A percentile compares a stretch with the other conserved stretches of the same genome.
phyloP scores from a whole-genome alignment of 1,140 invertebrate genomes.

The Epicauta chinensis region DNA sequence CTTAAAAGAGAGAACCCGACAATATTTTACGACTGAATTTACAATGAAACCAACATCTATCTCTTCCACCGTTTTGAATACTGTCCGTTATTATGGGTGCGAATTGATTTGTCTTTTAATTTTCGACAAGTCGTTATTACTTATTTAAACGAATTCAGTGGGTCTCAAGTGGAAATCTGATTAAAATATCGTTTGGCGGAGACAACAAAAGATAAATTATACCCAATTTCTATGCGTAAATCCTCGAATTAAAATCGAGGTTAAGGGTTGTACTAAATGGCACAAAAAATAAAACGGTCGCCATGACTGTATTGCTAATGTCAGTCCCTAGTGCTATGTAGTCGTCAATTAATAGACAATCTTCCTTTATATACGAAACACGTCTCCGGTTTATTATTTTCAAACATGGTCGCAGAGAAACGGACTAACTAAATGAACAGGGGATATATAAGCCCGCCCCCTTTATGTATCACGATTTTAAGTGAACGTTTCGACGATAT shows the following conservation, averaged over 20 bases:
- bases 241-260: constrained; percentile 14
- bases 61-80: too few relatives aligned
- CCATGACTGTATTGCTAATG: constrained; percentile 10
- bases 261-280: constrained; percentile 11
- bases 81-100: too few relatives aligned
- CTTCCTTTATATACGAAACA: constrained; percentile 12
- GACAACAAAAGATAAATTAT: constrained; percentile 16
- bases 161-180: neutral
- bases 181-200: constrained; percentile 7
- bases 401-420: constrained; percentile 6
- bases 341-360: constrained; percentile 12
- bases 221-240: constrained; percentile 17
- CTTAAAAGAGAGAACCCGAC: too few relatives aligned
- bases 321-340: constrained; percentile 1
- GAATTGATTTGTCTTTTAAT: too few relatives aligned
- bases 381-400: constrained; percentile 12
- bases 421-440: too few relatives aligned
- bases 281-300: constrained; percentile 10
- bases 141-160: too few relatives aligned
- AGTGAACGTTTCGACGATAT: too few relatives aligned
- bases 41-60: too few relatives aligned
- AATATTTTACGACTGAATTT: too few relatives aligned
- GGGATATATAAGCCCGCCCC: too few relatives aligned
- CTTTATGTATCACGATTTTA: too few relatives aligned
- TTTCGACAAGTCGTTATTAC: too few relatives aligned